Evolutionary conservation across 2,113 vertebrate genomes (phyloP).

Genomic region (Ailurus styani): DNA sequence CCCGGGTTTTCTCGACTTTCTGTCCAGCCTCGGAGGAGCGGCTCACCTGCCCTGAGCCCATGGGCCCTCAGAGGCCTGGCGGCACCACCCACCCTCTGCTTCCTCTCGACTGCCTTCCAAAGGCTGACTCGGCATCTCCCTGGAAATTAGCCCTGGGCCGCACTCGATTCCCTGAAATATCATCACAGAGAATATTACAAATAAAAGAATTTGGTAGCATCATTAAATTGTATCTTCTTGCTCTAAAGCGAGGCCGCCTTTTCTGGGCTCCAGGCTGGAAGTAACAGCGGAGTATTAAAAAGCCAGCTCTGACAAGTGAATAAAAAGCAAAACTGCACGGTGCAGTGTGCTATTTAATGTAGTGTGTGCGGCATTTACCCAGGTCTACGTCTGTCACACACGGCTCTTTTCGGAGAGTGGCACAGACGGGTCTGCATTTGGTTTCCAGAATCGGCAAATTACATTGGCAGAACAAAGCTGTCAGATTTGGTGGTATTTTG

Average conservation of each 20-base stretch:
- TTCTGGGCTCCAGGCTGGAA: conserved; percentile 63
- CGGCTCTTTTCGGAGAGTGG: conserved; percentile 73
- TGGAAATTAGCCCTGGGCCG: background rate
- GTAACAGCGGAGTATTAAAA: conserved; percentile 54
- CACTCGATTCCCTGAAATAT: background rate
- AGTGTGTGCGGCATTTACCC: conserved; percentile 67
- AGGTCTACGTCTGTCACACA: conserved; percentile 76
- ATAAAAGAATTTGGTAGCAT: conserved; percentile 29
- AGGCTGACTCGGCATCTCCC: background rate
- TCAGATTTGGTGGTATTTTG: conserved; percentile 82
- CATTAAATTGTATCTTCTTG: background rate
- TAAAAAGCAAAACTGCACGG: conserved; percentile 64
- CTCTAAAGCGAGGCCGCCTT: background rate
- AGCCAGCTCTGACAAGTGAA: conserved; percentile 67
- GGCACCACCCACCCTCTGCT: rapidly evolving
- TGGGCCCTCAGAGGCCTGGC: rapidly evolving
- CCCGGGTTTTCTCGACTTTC: background rate
- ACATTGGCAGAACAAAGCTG: conserved; percentile 82
- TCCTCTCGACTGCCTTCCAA: background rate
- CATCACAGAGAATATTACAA: conserved; percentile 6
- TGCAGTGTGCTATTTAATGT: conserved; percentile 69
- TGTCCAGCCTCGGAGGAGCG: rapidly evolving
- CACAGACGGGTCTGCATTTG: conserved; percentile 76
- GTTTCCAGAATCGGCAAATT: conserved; percentile 81
- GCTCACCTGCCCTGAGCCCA: rapidly evolving